Conservation (phyloP, 2,113 vertebrate species). For the Amia ocellicauda region DNA sequence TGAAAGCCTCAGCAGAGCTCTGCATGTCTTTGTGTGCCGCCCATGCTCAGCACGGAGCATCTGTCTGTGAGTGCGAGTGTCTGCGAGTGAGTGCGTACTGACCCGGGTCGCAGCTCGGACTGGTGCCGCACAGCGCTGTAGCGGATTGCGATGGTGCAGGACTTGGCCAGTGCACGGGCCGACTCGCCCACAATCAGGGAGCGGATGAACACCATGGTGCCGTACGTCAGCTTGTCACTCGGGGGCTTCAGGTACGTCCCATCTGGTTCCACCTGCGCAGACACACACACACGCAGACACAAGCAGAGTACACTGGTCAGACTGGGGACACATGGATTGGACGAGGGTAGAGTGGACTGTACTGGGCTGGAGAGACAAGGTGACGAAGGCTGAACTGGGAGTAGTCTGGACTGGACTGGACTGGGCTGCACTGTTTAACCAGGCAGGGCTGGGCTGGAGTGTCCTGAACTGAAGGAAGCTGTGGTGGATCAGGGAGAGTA, state of each 20-base stretch:
- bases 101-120: constrained; percentile 90
- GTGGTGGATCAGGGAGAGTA: too few species aligned
- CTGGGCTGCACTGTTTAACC: too few species aligned
- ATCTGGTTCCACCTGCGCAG: constrained; percentile 82
- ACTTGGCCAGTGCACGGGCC: constrained; percentile 68
- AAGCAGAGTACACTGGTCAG: rapidly evolving
- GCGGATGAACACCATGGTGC: constrained; percentile 97
- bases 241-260: constrained; percentile 88
- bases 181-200: constrained; percentile 83
- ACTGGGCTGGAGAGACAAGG: too few species aligned
- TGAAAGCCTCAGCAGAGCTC: too few species aligned
- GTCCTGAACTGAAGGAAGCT: too few species aligned
- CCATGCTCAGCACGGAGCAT: background rate
- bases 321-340: background rate
- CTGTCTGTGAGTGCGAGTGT: background rate
- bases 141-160: constrained; percentile 90
- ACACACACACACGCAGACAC: background rate
- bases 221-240: constrained; percentile 90
- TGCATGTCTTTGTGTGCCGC: background rate
- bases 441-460: too few species aligned
- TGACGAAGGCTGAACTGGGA: too few species aligned
- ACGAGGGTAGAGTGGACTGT: too few species aligned
- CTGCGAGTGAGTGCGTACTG: constrained; percentile 29
- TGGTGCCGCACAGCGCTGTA: constrained; percentile 91
- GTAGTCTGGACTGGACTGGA: too few species aligned